These are phyloP conservation scores for Platycnemis pennipes DNA, from an alignment of 2,888 invertebrate species.

Conservation along the genomic window DNA sequence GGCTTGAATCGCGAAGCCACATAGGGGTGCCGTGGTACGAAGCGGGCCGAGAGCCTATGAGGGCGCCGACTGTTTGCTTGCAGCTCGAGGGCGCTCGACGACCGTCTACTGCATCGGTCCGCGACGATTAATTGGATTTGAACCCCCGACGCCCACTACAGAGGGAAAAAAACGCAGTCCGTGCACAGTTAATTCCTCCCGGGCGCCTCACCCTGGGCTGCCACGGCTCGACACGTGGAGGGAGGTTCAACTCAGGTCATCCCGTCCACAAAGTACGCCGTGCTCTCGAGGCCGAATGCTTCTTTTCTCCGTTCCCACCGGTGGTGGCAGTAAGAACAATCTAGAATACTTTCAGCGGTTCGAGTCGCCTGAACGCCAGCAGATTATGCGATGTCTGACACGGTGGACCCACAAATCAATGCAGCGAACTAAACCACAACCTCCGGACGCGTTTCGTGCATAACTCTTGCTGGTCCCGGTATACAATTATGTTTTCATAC, in stretches of 20 bases:
- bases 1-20: slow-evolving; percentile 26
- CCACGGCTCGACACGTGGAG: background rate
- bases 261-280: background rate
- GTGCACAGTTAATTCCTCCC: background rate
- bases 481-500: too few relatives aligned
- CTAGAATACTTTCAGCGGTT: too few relatives aligned
- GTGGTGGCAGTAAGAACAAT: too few relatives aligned
- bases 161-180: background rate
- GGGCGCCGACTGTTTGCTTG: background rate
- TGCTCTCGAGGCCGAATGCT: too few relatives aligned
- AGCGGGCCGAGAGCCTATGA: background rate
- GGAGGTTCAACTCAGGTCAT: background rate
- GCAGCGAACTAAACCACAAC: too few relatives aligned
- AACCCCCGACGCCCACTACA: background rate
- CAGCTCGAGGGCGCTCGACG: background rate
- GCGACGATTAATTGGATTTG: slow-evolving; percentile 2
- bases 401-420: too few relatives aligned
- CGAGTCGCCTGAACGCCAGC: too few relatives aligned
- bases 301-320: too few relatives aligned
- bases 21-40: background rate
- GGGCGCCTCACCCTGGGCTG: background rate
- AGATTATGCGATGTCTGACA: too few relatives aligned
- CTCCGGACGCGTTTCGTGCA: too few relatives aligned
- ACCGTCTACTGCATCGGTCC: background rate
- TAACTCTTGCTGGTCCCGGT: too few relatives aligned